Evolutionary conservation across 1,140 invertebrate species (phyloP).

Genomic region (Heliconius eleuchia): DNA sequence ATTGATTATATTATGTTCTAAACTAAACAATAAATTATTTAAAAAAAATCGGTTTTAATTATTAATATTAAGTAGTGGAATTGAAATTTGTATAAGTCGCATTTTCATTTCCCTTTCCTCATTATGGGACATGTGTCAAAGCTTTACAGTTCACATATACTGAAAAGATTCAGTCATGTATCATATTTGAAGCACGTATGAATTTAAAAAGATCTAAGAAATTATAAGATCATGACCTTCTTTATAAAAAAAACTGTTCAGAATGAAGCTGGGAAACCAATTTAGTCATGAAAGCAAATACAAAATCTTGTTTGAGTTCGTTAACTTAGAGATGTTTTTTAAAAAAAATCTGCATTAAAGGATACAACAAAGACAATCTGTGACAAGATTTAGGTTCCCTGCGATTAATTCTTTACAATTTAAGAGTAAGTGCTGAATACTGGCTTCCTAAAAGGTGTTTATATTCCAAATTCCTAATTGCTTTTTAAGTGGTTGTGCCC

Average conservation of each 20-base stretch:
- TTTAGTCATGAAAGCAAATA: neutral
- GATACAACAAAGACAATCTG: slow-evolving; percentile 4
- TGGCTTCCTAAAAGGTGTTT: slow-evolving; percentile 9
- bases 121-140: too few species aligned
- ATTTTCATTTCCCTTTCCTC: too few species aligned
- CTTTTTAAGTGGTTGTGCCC: slow-evolving; percentile 14
- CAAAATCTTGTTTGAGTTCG: neutral
- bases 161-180: too few species aligned
- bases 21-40: too few species aligned
- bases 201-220: too few species aligned
- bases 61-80: too few species aligned
- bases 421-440: neutral
- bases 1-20: too few species aligned
- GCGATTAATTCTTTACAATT: slow-evolving; percentile 3
- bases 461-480: slow-evolving; percentile 14
- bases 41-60: too few species aligned
- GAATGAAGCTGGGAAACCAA: neutral
- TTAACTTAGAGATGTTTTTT: neutral
- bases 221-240: neutral
- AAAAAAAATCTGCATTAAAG: neutral
- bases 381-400: slow-evolving; percentile 15
- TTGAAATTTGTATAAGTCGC: too few species aligned
- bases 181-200: too few species aligned
- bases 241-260: neutral
- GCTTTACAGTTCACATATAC: too few species aligned